Conservation (phyloP, 2,888 invertebrate species). For the Drosophila picticornis region DNA sequence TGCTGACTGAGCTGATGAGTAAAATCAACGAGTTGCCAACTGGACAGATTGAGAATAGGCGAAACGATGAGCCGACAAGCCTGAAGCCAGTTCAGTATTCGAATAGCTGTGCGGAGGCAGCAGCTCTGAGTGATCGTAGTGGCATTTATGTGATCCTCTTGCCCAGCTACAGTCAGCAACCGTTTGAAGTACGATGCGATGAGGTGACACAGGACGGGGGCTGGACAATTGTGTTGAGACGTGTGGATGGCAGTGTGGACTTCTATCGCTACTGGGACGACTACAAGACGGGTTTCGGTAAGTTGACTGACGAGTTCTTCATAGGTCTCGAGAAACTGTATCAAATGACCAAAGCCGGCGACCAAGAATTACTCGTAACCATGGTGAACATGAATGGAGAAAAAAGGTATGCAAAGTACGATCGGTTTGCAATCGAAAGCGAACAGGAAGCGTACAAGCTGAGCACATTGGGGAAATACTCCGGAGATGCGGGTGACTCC, state of each 20-base stretch:
- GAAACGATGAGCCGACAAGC: background rate
- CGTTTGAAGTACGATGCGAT: slow-evolving; percentile 87
- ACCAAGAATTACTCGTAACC: slow-evolving; percentile 88
- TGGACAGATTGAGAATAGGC: slow-evolving; percentile 4
- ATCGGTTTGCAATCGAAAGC: slow-evolving; percentile 88
- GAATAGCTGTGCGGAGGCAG: slow-evolving; percentile 67
- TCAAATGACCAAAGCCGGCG: slow-evolving; percentile 82
- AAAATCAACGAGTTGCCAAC: background rate
- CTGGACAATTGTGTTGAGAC: slow-evolving; percentile 89
- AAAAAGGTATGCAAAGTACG: slow-evolving; percentile 87
- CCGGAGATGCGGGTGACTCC: slow-evolving; percentile 89
- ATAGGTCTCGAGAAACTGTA: slow-evolving; percentile 89
- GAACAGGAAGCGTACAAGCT: slow-evolving; percentile 88
- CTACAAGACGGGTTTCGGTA: slow-evolving; percentile 88
- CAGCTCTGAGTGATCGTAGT: slow-evolving; percentile 24
- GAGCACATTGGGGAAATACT: slow-evolving; percentile 88
- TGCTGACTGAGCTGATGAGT: background rate
- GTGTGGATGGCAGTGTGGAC: slow-evolving; percentile 88
- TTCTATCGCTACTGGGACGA: slow-evolving; percentile 89
- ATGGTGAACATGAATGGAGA: slow-evolving; percentile 87
- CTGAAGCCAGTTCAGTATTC: slow-evolving; percentile 9
- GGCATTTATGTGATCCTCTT: slow-evolving; percentile 85
- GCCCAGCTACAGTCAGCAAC: slow-evolving; percentile 84
- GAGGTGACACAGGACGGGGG: slow-evolving; percentile 87
- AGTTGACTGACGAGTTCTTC: slow-evolving; percentile 90